Evolutionary conservation across 2,113 vertebrate species (phyloP).

Genomic region (Acanthisitta chloris): DNA sequence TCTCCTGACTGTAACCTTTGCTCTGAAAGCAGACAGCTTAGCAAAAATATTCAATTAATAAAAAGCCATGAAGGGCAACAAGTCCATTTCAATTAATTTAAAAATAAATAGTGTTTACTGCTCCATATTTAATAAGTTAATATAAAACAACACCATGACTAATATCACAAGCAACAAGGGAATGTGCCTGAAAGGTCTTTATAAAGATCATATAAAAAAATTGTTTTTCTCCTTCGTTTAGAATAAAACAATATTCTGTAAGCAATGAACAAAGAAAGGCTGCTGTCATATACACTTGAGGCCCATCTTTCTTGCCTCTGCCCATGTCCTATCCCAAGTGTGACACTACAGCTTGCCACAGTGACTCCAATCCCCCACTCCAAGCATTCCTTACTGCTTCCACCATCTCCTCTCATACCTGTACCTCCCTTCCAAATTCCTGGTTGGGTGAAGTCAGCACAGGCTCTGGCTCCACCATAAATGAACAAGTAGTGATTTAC

Average conservation of each 20-base stretch:
- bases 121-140: constrained; percentile 37
- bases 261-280: background rate
- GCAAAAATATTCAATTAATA: constrained; percentile 51
- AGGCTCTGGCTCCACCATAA: background rate
- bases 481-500: background rate
- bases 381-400: background rate
- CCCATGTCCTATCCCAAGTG: background rate
- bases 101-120: constrained; percentile 39
- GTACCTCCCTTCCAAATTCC: background rate
- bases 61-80: constrained; percentile 23
- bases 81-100: constrained; percentile 31
- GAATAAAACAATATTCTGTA: background rate
- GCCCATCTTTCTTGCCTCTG: background rate
- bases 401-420: background rate
- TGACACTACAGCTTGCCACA: background rate
- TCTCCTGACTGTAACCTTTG: background rate
- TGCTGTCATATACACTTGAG: background rate
- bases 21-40: constrained; percentile 4
- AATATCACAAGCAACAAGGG: background rate
- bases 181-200: background rate
- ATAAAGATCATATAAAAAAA: background rate
- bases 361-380: background rate
- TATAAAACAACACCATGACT: background rate
- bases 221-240: background rate
- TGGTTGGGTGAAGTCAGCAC: background rate